phyloP scores from a whole-genome alignment of 2,888 invertebrate genomes.

The Myathropa florea region DNA sequence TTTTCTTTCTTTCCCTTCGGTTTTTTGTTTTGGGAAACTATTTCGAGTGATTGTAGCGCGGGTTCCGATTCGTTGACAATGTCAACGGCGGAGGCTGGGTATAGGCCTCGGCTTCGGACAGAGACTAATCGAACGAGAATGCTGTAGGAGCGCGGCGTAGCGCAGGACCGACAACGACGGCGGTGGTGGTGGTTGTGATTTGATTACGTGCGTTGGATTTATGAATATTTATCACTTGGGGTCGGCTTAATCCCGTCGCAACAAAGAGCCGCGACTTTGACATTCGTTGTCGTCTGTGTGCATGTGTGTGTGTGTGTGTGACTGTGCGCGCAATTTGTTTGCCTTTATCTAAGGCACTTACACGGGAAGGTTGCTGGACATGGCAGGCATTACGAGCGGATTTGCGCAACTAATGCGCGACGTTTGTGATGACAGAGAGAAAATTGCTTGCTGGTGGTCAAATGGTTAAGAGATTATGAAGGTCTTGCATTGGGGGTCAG shows the following conservation, averaged over 20 bases:
- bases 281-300: background rate
- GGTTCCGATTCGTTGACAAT: slow-evolving; percentile 67
- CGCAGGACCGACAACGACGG: background rate
- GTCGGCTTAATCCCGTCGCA: slow-evolving; percentile 52
- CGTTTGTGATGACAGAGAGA: slow-evolving; percentile 12
- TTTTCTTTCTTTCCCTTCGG: slow-evolving; percentile 8
- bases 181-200: slow-evolving; percentile 10
- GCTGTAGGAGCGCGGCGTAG: slow-evolving; percentile 19
- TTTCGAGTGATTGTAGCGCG: slow-evolving; percentile 61
- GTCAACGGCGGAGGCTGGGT: slow-evolving; percentile 47
- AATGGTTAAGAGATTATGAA: background rate
- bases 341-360: slow-evolving; percentile 57
- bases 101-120: slow-evolving; percentile 4
- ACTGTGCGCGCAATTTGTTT: slow-evolving; percentile 14
- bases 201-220: slow-evolving; percentile 50
- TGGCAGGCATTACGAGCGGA: slow-evolving; percentile 26
- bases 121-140: slow-evolving; percentile 57
- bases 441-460: slow-evolving; percentile 44
- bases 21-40: slow-evolving; percentile 39
- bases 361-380: slow-evolving; percentile 24
- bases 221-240: slow-evolving; percentile 61
- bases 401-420: slow-evolving; percentile 37
- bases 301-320: background rate
- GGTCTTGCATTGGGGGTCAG: slow-evolving; percentile 11
- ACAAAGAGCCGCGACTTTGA: slow-evolving; percentile 27